Base-by-base conservation (phyloP, 1,140 invertebrate species). In the Drosophila ercepeae region DNA sequence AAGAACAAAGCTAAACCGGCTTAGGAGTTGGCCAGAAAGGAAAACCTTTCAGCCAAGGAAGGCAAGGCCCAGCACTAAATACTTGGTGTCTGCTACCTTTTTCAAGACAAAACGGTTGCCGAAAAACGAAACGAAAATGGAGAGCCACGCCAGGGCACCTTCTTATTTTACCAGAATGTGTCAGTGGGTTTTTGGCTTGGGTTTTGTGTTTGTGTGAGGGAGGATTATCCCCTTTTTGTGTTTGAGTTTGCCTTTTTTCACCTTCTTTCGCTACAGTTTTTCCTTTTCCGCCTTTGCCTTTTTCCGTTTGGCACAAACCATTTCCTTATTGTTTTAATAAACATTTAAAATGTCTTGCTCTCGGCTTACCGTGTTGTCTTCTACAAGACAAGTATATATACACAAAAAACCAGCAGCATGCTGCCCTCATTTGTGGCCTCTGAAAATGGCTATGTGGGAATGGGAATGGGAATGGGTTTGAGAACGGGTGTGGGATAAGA, bases 311-410 rank as follows among this genome's bases (percentile, higher is more conserved):
- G 76, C 71, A 78, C 78, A 89, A 89, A 75, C 78, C 84, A 89
- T 89, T 89, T 89, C 83, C 81, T 89, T 89, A 89, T 89, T 89
- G 83, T 89, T 89, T 89, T 89, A 89, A 89, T 89, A 89, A 89
- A 89, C 83, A 89, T 89, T 89, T 69, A 89, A 89, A 89, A 89
- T 89, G 83, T 89, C 83, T 89, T 89, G 77, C 82, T 89, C 64
- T 59, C 54, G 76, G 73, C 78, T 89, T 83, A 83, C 61, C 53
- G 65, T 59, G 50, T 48, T 21, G 21, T 51, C 36, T 16, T 16
- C 36, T 13, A 14, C 36, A 39, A 42, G 3, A 42, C 16, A 18
- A 9, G 7, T 42, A 42, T 42, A 42, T 42, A 42, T 3, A 81
- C 57, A 82, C 77, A 51, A 83, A 77, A 71, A 78, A 78, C 75